Evolutionary conservation across 2,888 invertebrate genomes (phyloP).

Genomic region (Ectobius pallidus): DNA sequence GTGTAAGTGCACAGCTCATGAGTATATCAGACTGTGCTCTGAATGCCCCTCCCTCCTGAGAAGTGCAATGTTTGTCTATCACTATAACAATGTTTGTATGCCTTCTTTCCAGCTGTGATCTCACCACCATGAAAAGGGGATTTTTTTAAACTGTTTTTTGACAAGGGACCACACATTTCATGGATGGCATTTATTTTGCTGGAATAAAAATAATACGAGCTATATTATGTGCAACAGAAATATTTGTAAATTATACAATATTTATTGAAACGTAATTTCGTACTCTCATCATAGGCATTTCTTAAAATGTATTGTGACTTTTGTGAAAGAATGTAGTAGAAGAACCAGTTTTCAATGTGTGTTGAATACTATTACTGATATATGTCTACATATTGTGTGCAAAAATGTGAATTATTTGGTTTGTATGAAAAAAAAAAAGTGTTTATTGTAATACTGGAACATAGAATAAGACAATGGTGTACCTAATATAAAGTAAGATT

Average conservation of each 20-base stretch:
- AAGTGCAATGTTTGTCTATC: not conserved
- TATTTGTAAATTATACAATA: slow-evolving; percentile 17
- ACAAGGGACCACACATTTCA: slow-evolving; percentile 43
- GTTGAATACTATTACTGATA: not conserved
- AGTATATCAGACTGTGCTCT: no score
- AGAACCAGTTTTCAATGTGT: not conserved
- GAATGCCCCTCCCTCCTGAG: not conserved
- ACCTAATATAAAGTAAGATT: not conserved
- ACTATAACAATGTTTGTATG: slow-evolving; percentile 23
- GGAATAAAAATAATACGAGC: slow-evolving; percentile 25
- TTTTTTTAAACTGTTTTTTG: slow-evolving; percentile 29
- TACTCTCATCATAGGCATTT: slow-evolving; percentile 4
- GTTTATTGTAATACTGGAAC: not conserved
- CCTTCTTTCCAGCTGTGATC: slow-evolving; percentile 35
- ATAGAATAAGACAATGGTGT: not conserved
- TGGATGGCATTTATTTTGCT: slow-evolving; percentile 37
- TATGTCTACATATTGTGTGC: not conserved
- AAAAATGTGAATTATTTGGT: not conserved
- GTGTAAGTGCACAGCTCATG: no score
- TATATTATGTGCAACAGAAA: slow-evolving; percentile 16
- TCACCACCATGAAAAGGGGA: slow-evolving; percentile 25
- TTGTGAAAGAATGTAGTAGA: not conserved
- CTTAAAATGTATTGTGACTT: slow-evolving; percentile 24
- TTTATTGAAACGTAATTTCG: slow-evolving; percentile 19
- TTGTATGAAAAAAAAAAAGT: not conserved